Evolutionary conservation across 2,888 invertebrate genomes (phyloP), one percentile per base, ranked within the genome.

Genomic region (Macrosiphum euphorbiae): DNA sequence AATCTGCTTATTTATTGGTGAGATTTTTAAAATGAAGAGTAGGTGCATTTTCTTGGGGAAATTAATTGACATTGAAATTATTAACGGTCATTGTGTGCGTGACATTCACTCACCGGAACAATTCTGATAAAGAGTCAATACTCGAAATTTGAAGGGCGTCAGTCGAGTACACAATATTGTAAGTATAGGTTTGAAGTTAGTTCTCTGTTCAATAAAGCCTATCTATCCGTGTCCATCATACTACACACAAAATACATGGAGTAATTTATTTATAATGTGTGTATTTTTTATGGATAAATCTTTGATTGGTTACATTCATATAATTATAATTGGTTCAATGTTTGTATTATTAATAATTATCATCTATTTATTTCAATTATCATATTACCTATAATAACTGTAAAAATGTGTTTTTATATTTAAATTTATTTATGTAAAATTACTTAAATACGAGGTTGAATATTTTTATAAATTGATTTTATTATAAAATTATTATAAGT

Each of bases 131-230:
- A 89, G 8, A 90, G n/a, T 90, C 93, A 67, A 94, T 86, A 90
- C 67, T 90, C 20, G 50, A 90, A 86, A 86, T 85, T 86, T 61
- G 93, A 94, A 94, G 93, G 93, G 93, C 93, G 84, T 85, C 35
- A 84, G 4, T 61, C 47, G 50, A 7, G 58, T 35, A 85, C 61
- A 90, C 44, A 88, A 92, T 90, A 88, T 35, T 87, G 20, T 78
- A 78, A 35, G 35, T 78, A 35, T 78, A 35, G 78, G 78, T 35
- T 35, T 78, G 3, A 78, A 92, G n/a, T 84, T 84, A 47, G 58
- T 85, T 89, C 13, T 89, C 78, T 84, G 24, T 91, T 86, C n/a
- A 26, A 61, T 84, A 84, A 61, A 50, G 13, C n/a, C 13, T 86
- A 86, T 58, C 1, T 58, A 24, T 91, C 41, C 24, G 20, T 35